Conservation (phyloP, 2,888 invertebrate species). For the Neoaliturus tenellus region DNA sequence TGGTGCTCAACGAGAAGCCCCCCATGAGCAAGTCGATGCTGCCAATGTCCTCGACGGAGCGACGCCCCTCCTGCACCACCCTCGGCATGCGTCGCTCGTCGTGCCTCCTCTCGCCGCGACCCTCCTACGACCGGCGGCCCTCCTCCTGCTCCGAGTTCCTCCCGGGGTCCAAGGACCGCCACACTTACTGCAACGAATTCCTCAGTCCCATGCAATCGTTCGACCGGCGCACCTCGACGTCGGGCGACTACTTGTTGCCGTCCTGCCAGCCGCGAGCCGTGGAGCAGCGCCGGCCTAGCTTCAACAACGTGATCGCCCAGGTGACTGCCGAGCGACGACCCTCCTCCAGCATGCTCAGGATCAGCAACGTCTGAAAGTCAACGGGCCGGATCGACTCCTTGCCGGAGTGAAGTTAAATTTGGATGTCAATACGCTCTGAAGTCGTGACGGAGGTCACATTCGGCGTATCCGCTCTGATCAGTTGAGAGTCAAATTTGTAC, state of each 20-base stretch:
- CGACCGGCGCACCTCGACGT: constrained; percentile 54
- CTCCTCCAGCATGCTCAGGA: constrained; percentile 67
- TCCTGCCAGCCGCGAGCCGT: no score
- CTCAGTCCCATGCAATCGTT: constrained; percentile 59
- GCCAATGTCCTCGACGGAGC: constrained; percentile 63
- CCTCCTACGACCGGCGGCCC: constrained; percentile 13
- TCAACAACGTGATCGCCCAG: constrained; percentile 68
- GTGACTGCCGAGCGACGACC: constrained; percentile 67
- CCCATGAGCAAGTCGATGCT: constrained; percentile 65
- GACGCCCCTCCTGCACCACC: constrained; percentile 50
- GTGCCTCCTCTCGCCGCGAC: constrained; percentile 60
- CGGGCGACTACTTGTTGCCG: constrained; percentile 57
- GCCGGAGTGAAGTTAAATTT: constrained; percentile 24
- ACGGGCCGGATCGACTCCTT: constrained; percentile 40
- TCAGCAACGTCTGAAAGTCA: constrained; percentile 66
- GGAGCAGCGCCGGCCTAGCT: constrained; percentile 66
- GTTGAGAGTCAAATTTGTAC: no score
- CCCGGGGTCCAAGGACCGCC: constrained; percentile 35
- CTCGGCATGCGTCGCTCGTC: constrained; percentile 56
- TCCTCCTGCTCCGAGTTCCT: constrained; percentile 55
- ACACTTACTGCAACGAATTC: constrained; percentile 52
- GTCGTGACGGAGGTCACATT: no score
- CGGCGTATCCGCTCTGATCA: no score
- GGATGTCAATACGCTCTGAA: no score
- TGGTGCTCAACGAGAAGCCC: constrained; percentile 70